A percentile compares a stretch with the other conserved stretches of the same genome.
phyloP scores from a whole-genome alignment of 2,797 vertebrate species.

The Enteromius argenteus region DNA sequence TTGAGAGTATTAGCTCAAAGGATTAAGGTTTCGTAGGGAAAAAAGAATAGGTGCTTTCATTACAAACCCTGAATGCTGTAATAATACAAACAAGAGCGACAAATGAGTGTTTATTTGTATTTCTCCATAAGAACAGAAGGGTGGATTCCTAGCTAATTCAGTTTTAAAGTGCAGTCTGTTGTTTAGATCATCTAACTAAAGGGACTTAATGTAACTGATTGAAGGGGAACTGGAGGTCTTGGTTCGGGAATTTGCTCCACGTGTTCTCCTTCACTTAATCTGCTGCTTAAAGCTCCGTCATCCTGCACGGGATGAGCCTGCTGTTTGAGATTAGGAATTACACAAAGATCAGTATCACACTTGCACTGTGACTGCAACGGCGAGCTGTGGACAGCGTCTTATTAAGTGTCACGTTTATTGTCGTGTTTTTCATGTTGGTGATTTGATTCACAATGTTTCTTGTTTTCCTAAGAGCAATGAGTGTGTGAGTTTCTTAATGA shows the following conservation, averaged over 20 bases:
- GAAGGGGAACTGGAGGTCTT: background rate
- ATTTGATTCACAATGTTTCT: background rate
- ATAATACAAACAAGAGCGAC: background rate
- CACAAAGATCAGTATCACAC: slow-evolving; percentile 12
- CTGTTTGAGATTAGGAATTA: slow-evolving; percentile 28
- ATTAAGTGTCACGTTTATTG: background rate
- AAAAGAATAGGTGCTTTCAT: slow-evolving; percentile 20
- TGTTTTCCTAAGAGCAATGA: background rate
- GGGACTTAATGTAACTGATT: background rate
- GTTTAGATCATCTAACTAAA: slow-evolving; percentile 15
- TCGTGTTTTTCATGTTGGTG: background rate
- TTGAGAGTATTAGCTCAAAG: slow-evolving; percentile 21
- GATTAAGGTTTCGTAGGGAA: slow-evolving; percentile 22
- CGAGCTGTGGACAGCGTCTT: background rate
- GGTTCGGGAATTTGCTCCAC: slow-evolving; percentile 34
- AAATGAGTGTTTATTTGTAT: background rate
- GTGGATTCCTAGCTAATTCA: background rate
- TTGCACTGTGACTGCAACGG: background rate
- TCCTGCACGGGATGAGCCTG: background rate
- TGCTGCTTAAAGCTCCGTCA: slow-evolving; percentile 24
- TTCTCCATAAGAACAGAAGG: background rate
- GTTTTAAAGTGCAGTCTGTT: background rate
- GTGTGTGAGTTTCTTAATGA: background rate
- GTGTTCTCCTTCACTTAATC: slow-evolving; percentile 34
- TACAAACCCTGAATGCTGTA: background rate